Percentiles rank a stretch among this genome's conserved stretches.
Evolutionary conservation across 2,888 invertebrate genomes (phyloP).

Genomic region (Xiphydria camelus): DNA sequence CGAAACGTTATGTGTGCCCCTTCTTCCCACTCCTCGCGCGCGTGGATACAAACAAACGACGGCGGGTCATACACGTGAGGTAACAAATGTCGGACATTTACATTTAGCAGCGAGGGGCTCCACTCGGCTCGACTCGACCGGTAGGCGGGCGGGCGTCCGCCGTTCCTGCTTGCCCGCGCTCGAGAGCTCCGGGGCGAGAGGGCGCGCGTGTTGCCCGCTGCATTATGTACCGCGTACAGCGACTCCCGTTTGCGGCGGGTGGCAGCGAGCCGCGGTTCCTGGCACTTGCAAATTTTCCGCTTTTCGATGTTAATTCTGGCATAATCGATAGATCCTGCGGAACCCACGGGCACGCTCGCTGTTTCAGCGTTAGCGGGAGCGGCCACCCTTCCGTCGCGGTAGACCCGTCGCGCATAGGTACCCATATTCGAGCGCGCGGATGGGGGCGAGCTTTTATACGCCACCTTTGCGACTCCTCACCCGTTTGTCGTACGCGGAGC

Average conservation of each 20-base stretch:
- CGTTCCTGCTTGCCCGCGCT: slow-evolving; percentile 14
- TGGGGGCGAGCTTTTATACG: no score
- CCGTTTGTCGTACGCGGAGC: no score
- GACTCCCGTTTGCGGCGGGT: slow-evolving; percentile 17
- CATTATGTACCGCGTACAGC: slow-evolving; percentile 15
- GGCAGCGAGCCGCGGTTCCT: slow-evolving; percentile 26
- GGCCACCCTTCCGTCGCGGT: no score
- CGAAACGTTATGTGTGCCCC: neutral
- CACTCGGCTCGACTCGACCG: no score
- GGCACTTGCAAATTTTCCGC: slow-evolving; percentile 44
- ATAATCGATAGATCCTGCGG: slow-evolving; percentile 34
- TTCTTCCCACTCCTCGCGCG: neutral
- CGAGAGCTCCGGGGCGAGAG: slow-evolving; percentile 32
- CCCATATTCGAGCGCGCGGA: no score
- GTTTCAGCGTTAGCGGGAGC: no score
- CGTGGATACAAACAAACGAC: slow-evolving; percentile 47
- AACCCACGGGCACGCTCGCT: no score
- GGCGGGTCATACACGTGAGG: slow-evolving; percentile 49
- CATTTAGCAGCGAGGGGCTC: no score
- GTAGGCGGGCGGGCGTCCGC: no score
- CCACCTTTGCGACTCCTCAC: no score
- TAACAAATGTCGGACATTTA: slow-evolving; percentile 56
- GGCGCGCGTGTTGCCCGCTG: slow-evolving; percentile 27
- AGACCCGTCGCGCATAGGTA: no score
- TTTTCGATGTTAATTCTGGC: slow-evolving; percentile 40